These are phyloP conservation scores for Malurus elegans DNA, from an alignment of 2,113 vertebrate species.

Conservation along the genomic window DNA sequence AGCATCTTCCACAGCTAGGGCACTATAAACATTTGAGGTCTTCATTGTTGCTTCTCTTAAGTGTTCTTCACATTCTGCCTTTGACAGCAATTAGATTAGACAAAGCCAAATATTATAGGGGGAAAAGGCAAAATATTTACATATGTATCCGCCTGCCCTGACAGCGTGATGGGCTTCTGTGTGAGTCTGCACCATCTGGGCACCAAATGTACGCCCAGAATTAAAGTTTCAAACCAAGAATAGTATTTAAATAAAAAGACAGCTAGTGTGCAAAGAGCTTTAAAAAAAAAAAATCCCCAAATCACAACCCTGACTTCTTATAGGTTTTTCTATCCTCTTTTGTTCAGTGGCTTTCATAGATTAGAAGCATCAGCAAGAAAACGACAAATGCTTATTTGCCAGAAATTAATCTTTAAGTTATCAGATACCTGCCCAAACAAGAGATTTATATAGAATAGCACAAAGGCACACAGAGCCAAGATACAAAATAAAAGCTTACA, in stretches of 20 bases:
- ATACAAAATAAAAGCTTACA: neutral
- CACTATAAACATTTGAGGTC: slow-evolving; percentile 13
- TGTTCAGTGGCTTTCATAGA: neutral
- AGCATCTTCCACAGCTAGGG: slow-evolving; percentile 22
- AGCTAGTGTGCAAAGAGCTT: neutral
- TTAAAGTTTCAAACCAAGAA: slow-evolving; percentile 63
- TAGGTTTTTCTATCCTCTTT: neutral
- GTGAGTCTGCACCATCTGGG: slow-evolving; percentile 77
- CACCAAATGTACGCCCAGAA: slow-evolving; percentile 69
- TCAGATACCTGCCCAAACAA: neutral
- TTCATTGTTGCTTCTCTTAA: slow-evolving; percentile 57
- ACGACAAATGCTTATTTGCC: neutral
- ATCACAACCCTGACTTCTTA: neutral
- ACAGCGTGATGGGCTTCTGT: slow-evolving; percentile 73
- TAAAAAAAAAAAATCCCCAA: neutral
- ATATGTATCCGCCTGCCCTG: slow-evolving; percentile 75
- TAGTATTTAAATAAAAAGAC: slow-evolving; percentile 17
- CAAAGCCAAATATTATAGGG: slow-evolving; percentile 75
- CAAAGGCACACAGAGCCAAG: neutral
- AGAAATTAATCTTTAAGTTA: slow-evolving; percentile 30
- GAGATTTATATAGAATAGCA: neutral
- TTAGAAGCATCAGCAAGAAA: neutral
- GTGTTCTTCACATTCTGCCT: slow-evolving; percentile 61
- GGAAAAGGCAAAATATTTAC: slow-evolving; percentile 78
- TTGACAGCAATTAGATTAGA: slow-evolving; percentile 76